Conservation (phyloP, 92 coral and sea anemone genomes). For the Hydrozoanthus gracilis region DNA sequence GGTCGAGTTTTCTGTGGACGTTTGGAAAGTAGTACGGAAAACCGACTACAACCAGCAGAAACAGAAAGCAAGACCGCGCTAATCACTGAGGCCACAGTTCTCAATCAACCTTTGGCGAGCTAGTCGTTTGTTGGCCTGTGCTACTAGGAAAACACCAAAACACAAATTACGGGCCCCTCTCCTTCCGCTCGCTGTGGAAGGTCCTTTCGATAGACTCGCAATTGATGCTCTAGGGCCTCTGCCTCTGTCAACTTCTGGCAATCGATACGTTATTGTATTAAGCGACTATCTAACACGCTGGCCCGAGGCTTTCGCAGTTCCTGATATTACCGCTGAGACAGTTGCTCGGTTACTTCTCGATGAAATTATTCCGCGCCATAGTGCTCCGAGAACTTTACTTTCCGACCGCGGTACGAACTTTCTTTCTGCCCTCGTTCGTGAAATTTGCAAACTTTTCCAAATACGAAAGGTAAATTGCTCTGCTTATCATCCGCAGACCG, state of each 20-base stretch:
- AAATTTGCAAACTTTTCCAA: background rate
- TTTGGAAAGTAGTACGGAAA: no score
- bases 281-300: conserved; percentile 67
- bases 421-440: conserved; percentile 17
- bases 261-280: conserved; percentile 64
- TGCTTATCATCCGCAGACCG: conserved; percentile 45
- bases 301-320: conserved; percentile 78
- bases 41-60: conserved; percentile 54
- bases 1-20: no score
- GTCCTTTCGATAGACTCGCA: conserved; percentile 54
- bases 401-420: conserved; percentile 23
- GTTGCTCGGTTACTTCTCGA: conserved; percentile 28
- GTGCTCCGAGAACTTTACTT: conserved; percentile 31
- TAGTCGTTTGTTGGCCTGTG: conserved; percentile 41
- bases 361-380: conserved; percentile 31
- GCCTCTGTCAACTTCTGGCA: conserved; percentile 61
- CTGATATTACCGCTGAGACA: conserved; percentile 52
- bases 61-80: no score
- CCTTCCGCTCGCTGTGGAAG: conserved; percentile 53
- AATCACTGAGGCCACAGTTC: no score
- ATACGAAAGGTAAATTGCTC: conserved; percentile 14
- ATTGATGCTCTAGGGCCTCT: conserved; percentile 68
- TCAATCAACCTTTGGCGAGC: no score
- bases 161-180: conserved; percentile 30
- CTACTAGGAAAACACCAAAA: conserved; percentile 52